Base-by-base conservation (phyloP, 2,888 invertebrate genomes). In the Rhorus exstirpatorius region DNA sequence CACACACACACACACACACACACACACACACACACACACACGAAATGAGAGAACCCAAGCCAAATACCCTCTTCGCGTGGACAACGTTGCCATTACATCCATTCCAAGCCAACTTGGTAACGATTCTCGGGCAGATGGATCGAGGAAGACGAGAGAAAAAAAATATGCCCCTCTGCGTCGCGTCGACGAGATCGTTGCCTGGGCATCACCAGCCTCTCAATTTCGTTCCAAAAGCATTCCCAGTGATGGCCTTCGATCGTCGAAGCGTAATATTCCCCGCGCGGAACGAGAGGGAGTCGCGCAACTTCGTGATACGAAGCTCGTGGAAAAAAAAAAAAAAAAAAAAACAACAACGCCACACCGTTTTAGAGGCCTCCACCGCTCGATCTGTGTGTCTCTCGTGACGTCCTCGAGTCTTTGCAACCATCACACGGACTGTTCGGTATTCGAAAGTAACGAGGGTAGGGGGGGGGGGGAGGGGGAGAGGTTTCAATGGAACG, bases 361-460 rank as follows among this genome's bases (percentile, higher is more conserved):
- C 24, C 58, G 58, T 35, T 44, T 44, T 44, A 44, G 44, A 44
- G 44, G 44, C 55, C 55, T 55, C 55, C 12, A 55, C n/a, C 26
- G 31, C 63, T 63, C 63, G 53, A 38, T 51, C 38, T 44, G n/a
- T 44, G 3, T 44, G 6, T n/a, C 12, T 51, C 35, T 63, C 14
- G 31, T n/a, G 51, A 53, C 41, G 75, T 65, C 75, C 65, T 65
- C 65, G 75, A 65, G 8, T 26, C 26, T 26, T 26, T 19, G 31
- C 31, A 55, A 31, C n/a, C 41, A 31, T 60, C 35, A 3, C 58
- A 6, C n/a, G 35, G 60, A 49, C 17, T 35, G 41, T 76, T 55
- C 67, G 26, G 68, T 70, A 77, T 77, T 77, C 60, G 77, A 77
- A 77, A 77, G 77, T 77, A 49, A n/a, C n/a, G n/a, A n/a, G n/a